Conservation (phyloP, 2,113 vertebrate species). For the Gnathonemus echidnorhynchus region DNA sequence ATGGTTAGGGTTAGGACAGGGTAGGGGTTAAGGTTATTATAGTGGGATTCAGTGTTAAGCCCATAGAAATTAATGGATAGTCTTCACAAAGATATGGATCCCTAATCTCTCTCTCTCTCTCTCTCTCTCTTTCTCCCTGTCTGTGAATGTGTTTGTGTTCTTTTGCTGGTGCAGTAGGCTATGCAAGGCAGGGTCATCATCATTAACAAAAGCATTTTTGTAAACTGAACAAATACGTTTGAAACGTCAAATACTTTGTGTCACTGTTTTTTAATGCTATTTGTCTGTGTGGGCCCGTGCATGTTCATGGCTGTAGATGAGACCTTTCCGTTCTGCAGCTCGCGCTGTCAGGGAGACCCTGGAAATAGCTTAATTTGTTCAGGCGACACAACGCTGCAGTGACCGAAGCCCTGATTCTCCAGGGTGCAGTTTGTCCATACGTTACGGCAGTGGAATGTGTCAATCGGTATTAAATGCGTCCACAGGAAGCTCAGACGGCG, state of each 20-base stretch:
- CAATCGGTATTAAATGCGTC: background rate
- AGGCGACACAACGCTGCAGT: background rate
- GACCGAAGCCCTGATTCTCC: background rate
- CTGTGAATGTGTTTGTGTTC: background rate
- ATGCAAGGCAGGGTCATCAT: background rate
- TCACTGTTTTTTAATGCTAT: background rate
- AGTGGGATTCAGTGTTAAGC: background rate
- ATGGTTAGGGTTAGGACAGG: background rate
- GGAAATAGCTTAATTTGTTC: background rate
- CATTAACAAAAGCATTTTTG: background rate
- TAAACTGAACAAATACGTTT: background rate
- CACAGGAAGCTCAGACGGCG: background rate
- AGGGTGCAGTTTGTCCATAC: background rate
- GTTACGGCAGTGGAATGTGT: background rate
- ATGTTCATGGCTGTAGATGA: background rate
- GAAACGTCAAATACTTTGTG: background rate
- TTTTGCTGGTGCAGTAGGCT: background rate
- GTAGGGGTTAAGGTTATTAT: background rate
- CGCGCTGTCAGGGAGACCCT: conserved; percentile 30
- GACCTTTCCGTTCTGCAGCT: background rate
- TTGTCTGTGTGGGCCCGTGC: background rate
- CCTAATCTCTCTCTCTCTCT: too few relatives aligned
- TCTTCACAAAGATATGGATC: background rate
- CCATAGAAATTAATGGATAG: background rate
- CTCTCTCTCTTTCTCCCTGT: too few relatives aligned